Evolutionary conservation across 2,113 vertebrate species (phyloP), one percentile per base, ranked within the genome.

Genomic region (Rhabdomys dilectus): DNA sequence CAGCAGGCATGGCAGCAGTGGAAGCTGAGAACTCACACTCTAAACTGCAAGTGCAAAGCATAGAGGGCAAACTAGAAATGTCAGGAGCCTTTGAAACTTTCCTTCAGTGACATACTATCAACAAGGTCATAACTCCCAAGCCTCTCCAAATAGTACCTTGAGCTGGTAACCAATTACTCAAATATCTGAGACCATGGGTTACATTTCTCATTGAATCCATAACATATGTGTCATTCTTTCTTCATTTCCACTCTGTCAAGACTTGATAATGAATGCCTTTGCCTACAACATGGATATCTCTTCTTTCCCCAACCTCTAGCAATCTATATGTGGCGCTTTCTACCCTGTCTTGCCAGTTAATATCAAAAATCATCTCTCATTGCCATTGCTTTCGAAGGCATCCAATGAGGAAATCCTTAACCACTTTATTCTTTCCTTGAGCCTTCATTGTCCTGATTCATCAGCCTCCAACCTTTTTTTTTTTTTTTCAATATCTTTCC

Each of bases 301-400:
- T 62, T 82, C 31, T 73, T 2, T 36, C 16, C 16, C 80, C 12
- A 42, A 82, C 36, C 9, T 86, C 42, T 10, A 78, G 53, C 60
- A 60, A 11, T 48, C 45, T 88, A 31, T 16, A 68, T 45, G 31
- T 84, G 64, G 17, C 29, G 56, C 12, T 78, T 21, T 29, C n/a
- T 12, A 42, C 48, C 70, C 11, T 34, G 48, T 39, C 39, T 92
- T 45, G 45, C 7, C 24, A 31, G 15, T 77, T 78, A 78, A 51
- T 73, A 17, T 75, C 31, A 82, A 7, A 73, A 0, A 4, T 15
- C 5, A 89, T 56, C 70, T 26, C 12, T 73, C 34, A 7, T 60
- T 19, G 17, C 15, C 60, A 48, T 97, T 84, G 77, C 51, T 95
- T 89, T 89, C 19, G 34, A 56, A 94, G 87, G 29, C 86, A 91